phyloP scores from a whole-genome alignment of 2,113 vertebrate genomes.

The Clarias macrocephalus region DNA sequence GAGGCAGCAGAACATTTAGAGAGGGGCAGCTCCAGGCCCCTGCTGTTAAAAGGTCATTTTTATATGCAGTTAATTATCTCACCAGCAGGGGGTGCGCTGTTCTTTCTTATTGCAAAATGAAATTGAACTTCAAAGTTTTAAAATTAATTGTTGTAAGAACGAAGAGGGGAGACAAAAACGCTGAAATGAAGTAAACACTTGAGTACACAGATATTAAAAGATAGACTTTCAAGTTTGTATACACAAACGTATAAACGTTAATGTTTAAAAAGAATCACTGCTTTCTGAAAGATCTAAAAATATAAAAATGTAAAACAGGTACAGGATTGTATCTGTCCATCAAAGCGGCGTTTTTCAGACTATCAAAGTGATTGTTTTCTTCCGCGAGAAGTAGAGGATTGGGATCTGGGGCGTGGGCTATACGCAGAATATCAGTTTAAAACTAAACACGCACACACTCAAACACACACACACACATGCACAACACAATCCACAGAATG shows the following conservation, averaged over 20 bases:
- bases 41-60: background rate
- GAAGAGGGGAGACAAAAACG: background rate
- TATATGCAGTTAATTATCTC: background rate
- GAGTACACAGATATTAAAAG: background rate
- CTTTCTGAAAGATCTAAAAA: background rate
- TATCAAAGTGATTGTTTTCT: background rate
- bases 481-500: background rate
- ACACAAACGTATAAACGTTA: background rate
- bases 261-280: background rate
- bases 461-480: background rate
- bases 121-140: background rate
- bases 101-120: background rate
- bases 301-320: background rate
- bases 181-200: background rate
- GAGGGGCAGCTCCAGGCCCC: background rate
- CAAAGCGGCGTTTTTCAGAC: background rate
- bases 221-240: background rate
- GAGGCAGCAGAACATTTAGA: slow-evolving; percentile 4
- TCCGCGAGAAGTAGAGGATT: background rate
- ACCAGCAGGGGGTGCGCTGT: slow-evolving; percentile 59
- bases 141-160: background rate
- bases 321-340: background rate
- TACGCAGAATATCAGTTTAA: background rate
- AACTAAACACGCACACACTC: background rate
- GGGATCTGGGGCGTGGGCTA: slow-evolving; percentile 24